phyloP scores from a whole-genome alignment of 2,888 invertebrate species.

The Brachypterus glaber region DNA sequence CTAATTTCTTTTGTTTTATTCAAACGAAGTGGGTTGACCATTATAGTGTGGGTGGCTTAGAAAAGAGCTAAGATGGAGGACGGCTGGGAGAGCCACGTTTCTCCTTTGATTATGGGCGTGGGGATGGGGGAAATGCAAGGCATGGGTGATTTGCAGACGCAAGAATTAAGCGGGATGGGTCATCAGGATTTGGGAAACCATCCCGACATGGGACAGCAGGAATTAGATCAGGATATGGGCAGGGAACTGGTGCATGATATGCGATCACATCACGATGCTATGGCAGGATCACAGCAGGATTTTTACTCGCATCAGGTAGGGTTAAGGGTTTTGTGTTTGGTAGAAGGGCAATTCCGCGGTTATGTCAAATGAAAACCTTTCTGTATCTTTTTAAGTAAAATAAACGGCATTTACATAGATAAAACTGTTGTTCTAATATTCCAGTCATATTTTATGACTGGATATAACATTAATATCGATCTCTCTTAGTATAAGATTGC shows the following conservation, averaged over 20 bases:
- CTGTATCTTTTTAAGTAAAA: too few species aligned
- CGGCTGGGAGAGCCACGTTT: constrained; percentile 40
- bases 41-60: constrained; percentile 29
- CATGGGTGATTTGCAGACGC: constrained; percentile 34
- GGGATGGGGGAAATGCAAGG: constrained; percentile 35
- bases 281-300: constrained; percentile 17
- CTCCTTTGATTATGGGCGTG: constrained; percentile 41
- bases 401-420: too few species aligned
- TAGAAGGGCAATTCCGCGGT: too few species aligned
- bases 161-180: too few species aligned
- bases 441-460: too few species aligned
- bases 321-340: too few species aligned
- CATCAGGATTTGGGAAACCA: constrained; percentile 24
- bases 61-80: constrained; percentile 43
- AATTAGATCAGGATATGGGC: constrained; percentile 30
- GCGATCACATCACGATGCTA: constrained; percentile 18
- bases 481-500: too few species aligned
- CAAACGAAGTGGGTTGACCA: constrained; percentile 23
- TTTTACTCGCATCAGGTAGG: constrained; percentile 27
- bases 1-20: constrained; percentile 16
- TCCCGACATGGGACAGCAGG: constrained; percentile 28
- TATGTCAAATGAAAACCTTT: too few species aligned
- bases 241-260: constrained; percentile 30
- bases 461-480: too few species aligned
- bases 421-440: too few species aligned